Evolutionary conservation across 2,797 vertebrate species (phyloP).

Genomic region (Coreius guichenoti): DNA sequence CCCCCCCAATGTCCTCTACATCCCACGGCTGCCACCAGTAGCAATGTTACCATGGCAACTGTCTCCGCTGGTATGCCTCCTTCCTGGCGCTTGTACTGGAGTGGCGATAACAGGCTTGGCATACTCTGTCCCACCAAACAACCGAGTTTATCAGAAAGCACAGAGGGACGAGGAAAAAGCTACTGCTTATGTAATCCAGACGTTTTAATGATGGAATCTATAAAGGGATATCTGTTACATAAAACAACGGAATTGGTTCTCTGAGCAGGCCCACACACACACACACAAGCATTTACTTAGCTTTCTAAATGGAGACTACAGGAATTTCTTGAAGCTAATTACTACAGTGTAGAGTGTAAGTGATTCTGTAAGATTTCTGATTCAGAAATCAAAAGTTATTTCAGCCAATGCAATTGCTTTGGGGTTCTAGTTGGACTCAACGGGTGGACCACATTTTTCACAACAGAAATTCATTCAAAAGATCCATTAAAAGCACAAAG

Average conservation of each 20-base stretch:
- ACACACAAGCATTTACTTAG: slow-evolving; percentile 17
- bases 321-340: not conserved
- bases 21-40: slow-evolving; percentile 52
- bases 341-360: not conserved
- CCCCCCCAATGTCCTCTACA: slow-evolving; percentile 44
- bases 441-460: not conserved
- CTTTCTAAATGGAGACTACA: slow-evolving; percentile 19
- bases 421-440: not conserved
- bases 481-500: not conserved
- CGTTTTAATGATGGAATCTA: slow-evolving; percentile 49
- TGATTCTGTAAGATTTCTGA: not conserved
- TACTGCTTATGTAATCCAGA: slow-evolving; percentile 53
- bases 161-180: slow-evolving; percentile 35
- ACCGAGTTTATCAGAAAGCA: slow-evolving; percentile 62
- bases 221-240: slow-evolving; percentile 57
- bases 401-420: not conserved
- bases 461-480: not conserved
- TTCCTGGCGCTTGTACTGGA: slow-evolving; percentile 60
- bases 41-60: slow-evolving; percentile 62
- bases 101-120: slow-evolving; percentile 64
- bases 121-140: slow-evolving; percentile 61
- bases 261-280: slow-evolving; percentile 51
- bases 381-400: not conserved
- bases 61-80: slow-evolving; percentile 60
- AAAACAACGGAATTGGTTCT: slow-evolving; percentile 41